phyloP scores from a whole-genome alignment of 1,140 invertebrate genomes.

The Coptotermes formosanus region DNA sequence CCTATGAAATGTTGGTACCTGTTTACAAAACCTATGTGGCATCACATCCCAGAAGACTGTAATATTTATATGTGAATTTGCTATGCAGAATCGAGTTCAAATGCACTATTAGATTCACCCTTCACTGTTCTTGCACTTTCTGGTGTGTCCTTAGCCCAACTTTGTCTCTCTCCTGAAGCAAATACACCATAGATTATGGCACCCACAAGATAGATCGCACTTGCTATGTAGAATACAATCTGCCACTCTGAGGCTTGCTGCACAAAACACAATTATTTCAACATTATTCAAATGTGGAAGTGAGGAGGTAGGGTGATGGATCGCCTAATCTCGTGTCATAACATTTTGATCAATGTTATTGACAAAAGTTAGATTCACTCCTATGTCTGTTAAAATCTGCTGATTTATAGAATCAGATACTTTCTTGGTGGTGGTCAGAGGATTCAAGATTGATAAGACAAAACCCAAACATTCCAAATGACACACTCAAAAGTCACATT shows the following conservation, averaged over 20 bases:
- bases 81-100: background rate
- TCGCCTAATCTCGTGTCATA: too few relatives aligned
- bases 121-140: background rate
- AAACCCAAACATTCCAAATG: too few relatives aligned
- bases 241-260: conserved; percentile 76
- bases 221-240: conserved; percentile 78
- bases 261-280: conserved; percentile 41
- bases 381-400: too few relatives aligned
- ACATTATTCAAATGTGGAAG: background rate
- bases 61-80: background rate
- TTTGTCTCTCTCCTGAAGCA: conserved; percentile 75
- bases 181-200: conserved; percentile 76
- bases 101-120: background rate
- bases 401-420: too few relatives aligned
- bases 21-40: background rate
- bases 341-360: too few relatives aligned
- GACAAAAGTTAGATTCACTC: too few relatives aligned
- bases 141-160: conserved; percentile 62
- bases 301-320: too few relatives aligned
- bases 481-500: too few relatives aligned
- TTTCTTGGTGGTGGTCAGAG: too few relatives aligned
- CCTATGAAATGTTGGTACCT: background rate
- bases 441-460: too few relatives aligned
- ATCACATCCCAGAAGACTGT: background rate
- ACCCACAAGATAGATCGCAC: conserved; percentile 73